phyloP scores from a whole-genome alignment of 1,140 invertebrate genomes.

The Drosophila orosa region DNA sequence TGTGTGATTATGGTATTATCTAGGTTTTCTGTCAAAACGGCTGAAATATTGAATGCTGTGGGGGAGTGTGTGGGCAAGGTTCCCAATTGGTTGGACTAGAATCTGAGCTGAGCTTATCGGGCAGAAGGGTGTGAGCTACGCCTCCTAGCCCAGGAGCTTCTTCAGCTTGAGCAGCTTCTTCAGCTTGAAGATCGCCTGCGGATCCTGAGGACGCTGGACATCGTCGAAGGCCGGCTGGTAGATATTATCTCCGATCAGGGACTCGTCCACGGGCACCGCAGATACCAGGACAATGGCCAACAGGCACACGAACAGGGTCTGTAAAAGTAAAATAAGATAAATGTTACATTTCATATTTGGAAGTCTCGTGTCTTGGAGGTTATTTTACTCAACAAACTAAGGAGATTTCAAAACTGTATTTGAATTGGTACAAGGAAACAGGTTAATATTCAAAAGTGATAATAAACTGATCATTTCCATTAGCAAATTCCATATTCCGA shows the following conservation, averaged over 20 bases:
- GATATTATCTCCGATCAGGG: constrained; percentile 70
- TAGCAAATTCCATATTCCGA: neutral
- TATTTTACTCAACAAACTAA: neutral
- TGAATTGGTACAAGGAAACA: neutral
- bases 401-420: neutral
- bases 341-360: neutral
- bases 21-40: constrained; percentile 21
- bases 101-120: constrained; percentile 9
- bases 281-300: constrained; percentile 61
- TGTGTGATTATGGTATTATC: constrained; percentile 30
- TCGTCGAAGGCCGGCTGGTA: constrained; percentile 61
- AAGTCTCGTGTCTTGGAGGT: neutral
- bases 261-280: constrained; percentile 74
- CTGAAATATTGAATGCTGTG: constrained; percentile 18
- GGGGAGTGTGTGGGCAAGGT: constrained; percentile 20
- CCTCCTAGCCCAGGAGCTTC: constrained; percentile 66
- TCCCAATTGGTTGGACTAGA: constrained; percentile 60
- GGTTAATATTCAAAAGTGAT: neutral
- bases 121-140: neutral
- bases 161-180: constrained; percentile 81
- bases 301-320: constrained; percentile 72
- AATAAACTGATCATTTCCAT: neutral
- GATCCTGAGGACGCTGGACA: constrained; percentile 68
- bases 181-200: constrained; percentile 77
- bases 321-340: constrained; percentile 1